Conservation (phyloP, 2,888 invertebrate species). For the Drosophila borealis region DNA sequence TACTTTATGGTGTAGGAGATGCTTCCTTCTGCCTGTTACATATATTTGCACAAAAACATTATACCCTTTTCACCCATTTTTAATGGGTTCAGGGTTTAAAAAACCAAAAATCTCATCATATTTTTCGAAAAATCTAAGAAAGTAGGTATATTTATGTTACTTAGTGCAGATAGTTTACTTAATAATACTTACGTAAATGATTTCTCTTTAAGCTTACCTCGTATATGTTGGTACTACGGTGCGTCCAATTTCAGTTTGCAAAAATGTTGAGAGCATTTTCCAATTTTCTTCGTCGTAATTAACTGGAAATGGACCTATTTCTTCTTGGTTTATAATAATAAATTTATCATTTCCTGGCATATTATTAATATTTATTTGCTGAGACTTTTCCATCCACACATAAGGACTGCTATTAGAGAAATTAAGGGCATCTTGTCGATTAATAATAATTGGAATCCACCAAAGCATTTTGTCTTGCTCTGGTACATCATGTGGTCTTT, state of each 20-base stretch:
- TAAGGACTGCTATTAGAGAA: conserved; percentile 87
- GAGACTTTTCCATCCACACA: conserved; percentile 88
- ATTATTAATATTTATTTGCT: conserved; percentile 86
- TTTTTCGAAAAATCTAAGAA: no score
- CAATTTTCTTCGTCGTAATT: conserved; percentile 93
- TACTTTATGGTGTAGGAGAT: no score
- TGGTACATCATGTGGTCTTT: conserved; percentile 90
- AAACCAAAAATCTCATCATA: no score
- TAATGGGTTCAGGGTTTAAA: no score
- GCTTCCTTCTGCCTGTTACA: no score
- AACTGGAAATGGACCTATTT: conserved; percentile 93
- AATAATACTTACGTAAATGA: not conserved
- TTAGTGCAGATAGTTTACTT: no score
- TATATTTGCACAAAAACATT: no score
- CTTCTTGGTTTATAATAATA: conserved; percentile 93
- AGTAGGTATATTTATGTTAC: no score
- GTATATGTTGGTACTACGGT: conserved; percentile 89
- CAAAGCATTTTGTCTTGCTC: conserved; percentile 90
- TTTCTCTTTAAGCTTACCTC: conserved; percentile 60
- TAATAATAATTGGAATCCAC: conserved; percentile 90
- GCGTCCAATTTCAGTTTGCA: conserved; percentile 86
- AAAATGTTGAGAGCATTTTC: conserved; percentile 89
- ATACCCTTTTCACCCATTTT: no score
- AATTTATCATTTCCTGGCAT: conserved; percentile 88
- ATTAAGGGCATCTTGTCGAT: conserved; percentile 87